Evolutionary conservation across 1,140 invertebrate species (phyloP).

Genomic region (Brachystomella parvula): DNA sequence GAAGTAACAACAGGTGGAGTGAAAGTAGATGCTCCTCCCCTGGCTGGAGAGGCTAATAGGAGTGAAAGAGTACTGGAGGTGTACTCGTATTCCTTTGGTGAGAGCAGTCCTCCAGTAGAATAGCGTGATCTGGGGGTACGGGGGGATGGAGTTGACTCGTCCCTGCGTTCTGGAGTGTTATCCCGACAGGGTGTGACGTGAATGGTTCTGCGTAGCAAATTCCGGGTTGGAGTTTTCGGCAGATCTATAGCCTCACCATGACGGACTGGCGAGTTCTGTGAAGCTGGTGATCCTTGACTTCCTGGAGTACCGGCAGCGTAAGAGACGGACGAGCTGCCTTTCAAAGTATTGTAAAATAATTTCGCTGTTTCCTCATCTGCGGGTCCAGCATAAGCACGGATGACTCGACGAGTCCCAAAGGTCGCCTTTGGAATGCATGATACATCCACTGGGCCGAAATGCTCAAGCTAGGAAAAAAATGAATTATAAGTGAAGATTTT

Average conservation of each 20-base stretch:
- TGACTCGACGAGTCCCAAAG: not conserved
- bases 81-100: not conserved
- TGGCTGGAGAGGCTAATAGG: not conserved
- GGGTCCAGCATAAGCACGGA: slow-evolving; percentile 20
- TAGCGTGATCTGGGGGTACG: not conserved
- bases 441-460: slow-evolving; percentile 8
- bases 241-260: not conserved
- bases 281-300: not conserved
- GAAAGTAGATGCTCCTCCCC: too few species aligned
- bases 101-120: not conserved
- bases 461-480: slow-evolving; percentile 7
- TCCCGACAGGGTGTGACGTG: not conserved
- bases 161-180: not conserved
- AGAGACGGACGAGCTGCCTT: not conserved
- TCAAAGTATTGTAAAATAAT: not conserved
- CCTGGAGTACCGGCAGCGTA: not conserved
- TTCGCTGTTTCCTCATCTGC: slow-evolving; percentile 1
- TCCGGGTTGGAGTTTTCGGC: not conserved
- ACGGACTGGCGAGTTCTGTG: not conserved
- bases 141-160: not conserved
- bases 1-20: not conserved
- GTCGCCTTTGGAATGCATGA: not conserved
- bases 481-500: too few species aligned
- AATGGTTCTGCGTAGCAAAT: not conserved
- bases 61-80: not conserved